Evolutionary conservation across 2,888 invertebrate species (phyloP), one percentile per base, ranked within the genome.

Genomic region (Drosophila heteroneura): DNA sequence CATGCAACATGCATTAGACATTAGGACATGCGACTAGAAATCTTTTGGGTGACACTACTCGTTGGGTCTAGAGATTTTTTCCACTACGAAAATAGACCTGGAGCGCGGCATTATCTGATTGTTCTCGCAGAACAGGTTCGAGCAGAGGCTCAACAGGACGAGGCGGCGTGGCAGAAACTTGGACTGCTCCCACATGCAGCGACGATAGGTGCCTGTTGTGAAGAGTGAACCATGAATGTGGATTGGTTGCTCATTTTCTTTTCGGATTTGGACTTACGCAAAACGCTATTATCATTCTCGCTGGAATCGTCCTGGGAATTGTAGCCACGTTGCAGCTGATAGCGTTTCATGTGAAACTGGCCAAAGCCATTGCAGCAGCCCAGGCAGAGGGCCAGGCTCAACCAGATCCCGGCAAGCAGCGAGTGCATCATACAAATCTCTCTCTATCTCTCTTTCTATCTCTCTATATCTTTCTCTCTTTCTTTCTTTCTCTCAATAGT

Each of bases 21-120:
- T 47, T 47, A 22, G 47, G 22, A 63, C 85, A 82, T 87, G 81
- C 88, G 53, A 79, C 81, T 89, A 89, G 61, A 80, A 76, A 67
- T 56, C 69, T 67, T 70, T 67, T 58, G 57, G 74, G 61, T 73
- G 87, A 88, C 89, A 90, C 92, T 93, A 93, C 93, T 93, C 93
- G 85, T 93, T 92, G 67, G 88, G 92, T 91, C 93, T 93, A 90
- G 92, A 88, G 68, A 91, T 83, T 90, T 93, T 93, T 92, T 93
- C 93, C 89, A 93, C 90, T 86, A 92, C 93, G 92, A 93, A 93
- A 90, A 93, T 92, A 85, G 93, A 93, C 92, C 93, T 92, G 92
- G 93, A 92, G 66, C 93, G 92, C 66, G 93, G 82, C 74, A 92
- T 79, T 57, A 93, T 85, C 72, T 92, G 92, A 81, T 93, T 93